A percentile compares a stretch with the other conserved stretches of the same genome.
Evolutionary conservation across 1,140 invertebrate genomes (phyloP).

Genomic region (Limonius californicus): DNA sequence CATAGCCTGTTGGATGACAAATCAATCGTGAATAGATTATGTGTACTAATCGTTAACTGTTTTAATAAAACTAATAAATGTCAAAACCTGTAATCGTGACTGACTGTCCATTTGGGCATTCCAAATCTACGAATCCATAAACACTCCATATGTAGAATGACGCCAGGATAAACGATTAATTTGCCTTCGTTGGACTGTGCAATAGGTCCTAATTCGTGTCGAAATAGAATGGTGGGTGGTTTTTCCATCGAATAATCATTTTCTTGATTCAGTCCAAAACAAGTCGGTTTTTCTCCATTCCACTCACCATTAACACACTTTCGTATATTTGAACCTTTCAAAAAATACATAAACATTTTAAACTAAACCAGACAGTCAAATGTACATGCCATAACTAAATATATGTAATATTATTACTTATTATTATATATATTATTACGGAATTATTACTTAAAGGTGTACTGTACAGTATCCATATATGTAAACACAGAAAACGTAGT

Average conservation of each 20-base stretch:
- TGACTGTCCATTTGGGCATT: constrained; percentile 78
- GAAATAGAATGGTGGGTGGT: constrained; percentile 78
- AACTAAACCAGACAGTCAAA: too few relatives aligned
- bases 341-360: too few relatives aligned
- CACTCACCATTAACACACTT: constrained; percentile 72
- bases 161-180: constrained; percentile 78
- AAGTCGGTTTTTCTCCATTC: constrained; percentile 72
- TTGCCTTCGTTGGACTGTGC: constrained; percentile 83
- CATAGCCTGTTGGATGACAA: too few relatives aligned
- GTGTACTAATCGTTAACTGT: too few relatives aligned
- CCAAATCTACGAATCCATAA: constrained; percentile 80
- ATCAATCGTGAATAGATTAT: too few relatives aligned
- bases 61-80: too few relatives aligned
- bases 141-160: constrained; percentile 81
- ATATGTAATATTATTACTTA: too few relatives aligned
- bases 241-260: constrained; percentile 85
- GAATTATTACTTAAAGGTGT: too few relatives aligned
- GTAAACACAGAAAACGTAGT: too few relatives aligned
- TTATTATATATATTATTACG: too few relatives aligned
- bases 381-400: too few relatives aligned
- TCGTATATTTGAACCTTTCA: constrained; percentile 54
- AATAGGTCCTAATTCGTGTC: constrained; percentile 75
- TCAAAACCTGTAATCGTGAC: constrained; percentile 64
- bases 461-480: too few relatives aligned
- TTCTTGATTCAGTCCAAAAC: constrained; percentile 77